A percentile compares a stretch with the other conserved stretches of the same genome.
Conservation (phyloP, 2,113 vertebrate genomes). For the Ciconia stormi region DNA sequence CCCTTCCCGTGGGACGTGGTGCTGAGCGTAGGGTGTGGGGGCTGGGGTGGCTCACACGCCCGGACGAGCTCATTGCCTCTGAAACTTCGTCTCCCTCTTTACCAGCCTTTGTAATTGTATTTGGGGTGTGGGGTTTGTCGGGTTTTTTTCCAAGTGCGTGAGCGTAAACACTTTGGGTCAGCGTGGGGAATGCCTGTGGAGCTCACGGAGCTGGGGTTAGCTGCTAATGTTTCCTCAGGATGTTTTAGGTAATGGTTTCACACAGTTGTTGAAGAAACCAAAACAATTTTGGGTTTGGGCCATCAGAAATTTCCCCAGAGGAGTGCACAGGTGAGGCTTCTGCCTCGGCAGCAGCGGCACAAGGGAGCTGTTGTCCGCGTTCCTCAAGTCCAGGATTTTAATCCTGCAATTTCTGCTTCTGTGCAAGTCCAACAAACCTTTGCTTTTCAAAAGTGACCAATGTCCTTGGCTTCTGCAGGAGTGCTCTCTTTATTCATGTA, state of each 20-base stretch:
- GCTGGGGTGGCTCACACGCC: not conserved
- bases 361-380: not conserved
- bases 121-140: not conserved
- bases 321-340: not conserved
- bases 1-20: fast-evolving
- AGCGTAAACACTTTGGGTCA: fast-evolving
- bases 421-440: not conserved
- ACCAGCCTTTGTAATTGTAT: not conserved
- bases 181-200: fast-evolving
- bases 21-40: not conserved
- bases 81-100: not conserved
- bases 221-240: not conserved
- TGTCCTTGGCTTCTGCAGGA: not conserved
- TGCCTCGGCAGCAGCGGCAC: not conserved
- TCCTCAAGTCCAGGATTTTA: not conserved
- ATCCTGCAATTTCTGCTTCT: not conserved
- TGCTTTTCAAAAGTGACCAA: not conserved
- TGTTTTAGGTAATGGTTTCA: not conserved
- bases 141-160: too few relatives aligned
- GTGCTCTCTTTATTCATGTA: not conserved
- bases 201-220: not conserved
- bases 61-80: fast-evolving
- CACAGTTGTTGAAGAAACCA: not conserved
- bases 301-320: not conserved
- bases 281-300: too few relatives aligned